Percentiles rank a stretch among this genome's conserved stretches.
These are phyloP conservation scores for Drosophila algonquin DNA, from an alignment of 2,888 invertebrate species.

Conservation along the genomic window DNA sequence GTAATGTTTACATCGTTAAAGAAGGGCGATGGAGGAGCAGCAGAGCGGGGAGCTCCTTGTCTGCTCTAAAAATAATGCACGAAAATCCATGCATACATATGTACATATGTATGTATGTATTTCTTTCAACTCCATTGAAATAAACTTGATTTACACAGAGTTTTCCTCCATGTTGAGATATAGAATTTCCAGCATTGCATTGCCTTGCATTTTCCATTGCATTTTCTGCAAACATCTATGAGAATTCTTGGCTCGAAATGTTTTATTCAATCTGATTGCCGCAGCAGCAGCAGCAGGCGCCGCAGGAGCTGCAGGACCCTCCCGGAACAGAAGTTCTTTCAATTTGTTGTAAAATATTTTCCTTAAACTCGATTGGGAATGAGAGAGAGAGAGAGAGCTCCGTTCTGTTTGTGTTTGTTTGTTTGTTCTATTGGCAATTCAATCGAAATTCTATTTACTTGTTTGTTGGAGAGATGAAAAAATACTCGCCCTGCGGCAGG, in stretches of 20 bases:
- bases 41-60: neutral
- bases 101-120: slow-evolving; percentile 48
- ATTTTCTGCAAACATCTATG: neutral
- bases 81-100: neutral
- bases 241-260: slow-evolving; percentile 3
- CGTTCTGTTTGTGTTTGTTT: slow-evolving; percentile 30
- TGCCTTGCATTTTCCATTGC: slow-evolving; percentile 5
- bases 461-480: slow-evolving; percentile 14
- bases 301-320: neutral
- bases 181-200: slow-evolving; percentile 12
- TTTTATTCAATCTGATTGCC: slow-evolving; percentile 16
- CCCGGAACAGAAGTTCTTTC: slow-evolving; percentile 7
- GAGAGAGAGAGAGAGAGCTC: neutral
- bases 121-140: slow-evolving; percentile 58
- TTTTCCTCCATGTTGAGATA: slow-evolving; percentile 9
- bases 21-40: neutral
- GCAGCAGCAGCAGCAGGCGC: neutral
- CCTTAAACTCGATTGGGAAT: slow-evolving; percentile 27
- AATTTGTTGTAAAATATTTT: slow-evolving; percentile 32
- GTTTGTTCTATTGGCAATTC: slow-evolving; percentile 40
- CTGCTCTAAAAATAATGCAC: slow-evolving; percentile 36
- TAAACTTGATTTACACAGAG: slow-evolving; percentile 34
- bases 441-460: slow-evolving; percentile 35
- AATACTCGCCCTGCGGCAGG: neutral
- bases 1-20: slow-evolving; percentile 17